These are phyloP conservation scores for Maconellicoccus hirsutus DNA, from an alignment of 1,140 invertebrate species.

Conservation along the genomic window DNA sequence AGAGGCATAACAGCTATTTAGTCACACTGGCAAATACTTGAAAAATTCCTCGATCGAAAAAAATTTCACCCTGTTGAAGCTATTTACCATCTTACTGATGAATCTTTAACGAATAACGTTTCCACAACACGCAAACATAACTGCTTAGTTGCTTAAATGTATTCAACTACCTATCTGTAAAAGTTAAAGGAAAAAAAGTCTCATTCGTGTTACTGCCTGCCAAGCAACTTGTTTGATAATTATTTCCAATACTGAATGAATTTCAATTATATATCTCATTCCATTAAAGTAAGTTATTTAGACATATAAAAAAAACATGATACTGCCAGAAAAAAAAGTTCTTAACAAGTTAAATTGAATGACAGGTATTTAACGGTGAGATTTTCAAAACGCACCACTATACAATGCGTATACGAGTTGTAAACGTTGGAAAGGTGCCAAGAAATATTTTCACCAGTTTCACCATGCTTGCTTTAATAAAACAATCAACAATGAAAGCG, in stretches of 20 bases:
- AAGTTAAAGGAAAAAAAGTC: no score
- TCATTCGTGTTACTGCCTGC: no score
- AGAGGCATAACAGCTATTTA: no score
- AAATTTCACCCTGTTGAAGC: no score
- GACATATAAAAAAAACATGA: no score
- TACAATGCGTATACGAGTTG: background rate
- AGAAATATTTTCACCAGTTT: slow-evolving; percentile 1
- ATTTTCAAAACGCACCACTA: background rate
- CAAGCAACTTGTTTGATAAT: background rate
- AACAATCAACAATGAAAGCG: slow-evolving; percentile 8
- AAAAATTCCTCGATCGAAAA: no score
- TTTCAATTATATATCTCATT: background rate
- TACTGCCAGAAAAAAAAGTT: background rate
- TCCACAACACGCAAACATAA: no score
- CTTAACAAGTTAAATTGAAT: background rate
- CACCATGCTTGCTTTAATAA: background rate
- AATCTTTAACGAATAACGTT: no score
- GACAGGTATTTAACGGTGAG: background rate
- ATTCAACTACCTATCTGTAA: no score
- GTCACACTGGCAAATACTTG: no score
- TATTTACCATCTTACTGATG: no score
- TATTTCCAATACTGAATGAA: background rate
- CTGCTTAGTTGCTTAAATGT: no score
- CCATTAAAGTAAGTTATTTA: background rate
- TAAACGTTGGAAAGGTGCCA: slow-evolving; percentile 7